phyloP scores from a whole-genome alignment of 2,888 invertebrate species.

The Rhabditophanes sp. region DNA sequence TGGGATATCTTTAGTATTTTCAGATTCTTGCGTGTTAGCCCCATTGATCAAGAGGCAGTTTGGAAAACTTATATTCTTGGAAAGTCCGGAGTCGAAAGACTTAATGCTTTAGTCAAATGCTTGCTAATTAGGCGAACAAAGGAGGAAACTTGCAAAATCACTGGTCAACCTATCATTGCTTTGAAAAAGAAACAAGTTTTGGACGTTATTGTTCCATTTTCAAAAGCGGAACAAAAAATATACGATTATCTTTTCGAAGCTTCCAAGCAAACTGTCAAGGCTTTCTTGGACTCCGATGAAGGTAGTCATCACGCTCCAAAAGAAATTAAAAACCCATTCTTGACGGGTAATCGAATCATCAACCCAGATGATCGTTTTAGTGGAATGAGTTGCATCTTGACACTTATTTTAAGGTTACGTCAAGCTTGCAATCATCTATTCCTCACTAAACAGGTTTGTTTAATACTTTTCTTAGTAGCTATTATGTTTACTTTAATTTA shows the following conservation, averaged over 20 bases:
- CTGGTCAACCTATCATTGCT: constrained; percentile 42
- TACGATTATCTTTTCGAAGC: constrained; percentile 40
- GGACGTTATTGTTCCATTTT: too few species aligned
- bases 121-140: constrained; percentile 76
- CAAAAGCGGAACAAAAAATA: constrained; percentile 38
- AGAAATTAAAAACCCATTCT: not conserved
- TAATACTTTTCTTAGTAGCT: too few species aligned
- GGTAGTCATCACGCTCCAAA: not conserved
- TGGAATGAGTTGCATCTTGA: constrained; percentile 49
- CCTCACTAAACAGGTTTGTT: constrained; percentile 58
- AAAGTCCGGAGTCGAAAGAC: constrained; percentile 49
- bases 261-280: constrained; percentile 14
- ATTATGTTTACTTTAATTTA: too few species aligned
- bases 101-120: constrained; percentile 68
- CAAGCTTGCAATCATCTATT: constrained; percentile 79
- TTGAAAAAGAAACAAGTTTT: too few species aligned
- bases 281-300: not conserved
- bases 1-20: constrained; percentile 50
- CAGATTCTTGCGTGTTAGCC: constrained; percentile 65
- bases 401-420: constrained; percentile 64
- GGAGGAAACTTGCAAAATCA: constrained; percentile 50
- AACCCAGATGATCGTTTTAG: constrained; percentile 12
- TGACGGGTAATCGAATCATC: constrained; percentile 12
- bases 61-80: constrained; percentile 72
- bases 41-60: constrained; percentile 72